Percentiles rank a stretch among this genome's conserved stretches.
Evolutionary conservation across 2,888 invertebrate species (phyloP).

Genomic region (Drosophila barbarae): DNA sequence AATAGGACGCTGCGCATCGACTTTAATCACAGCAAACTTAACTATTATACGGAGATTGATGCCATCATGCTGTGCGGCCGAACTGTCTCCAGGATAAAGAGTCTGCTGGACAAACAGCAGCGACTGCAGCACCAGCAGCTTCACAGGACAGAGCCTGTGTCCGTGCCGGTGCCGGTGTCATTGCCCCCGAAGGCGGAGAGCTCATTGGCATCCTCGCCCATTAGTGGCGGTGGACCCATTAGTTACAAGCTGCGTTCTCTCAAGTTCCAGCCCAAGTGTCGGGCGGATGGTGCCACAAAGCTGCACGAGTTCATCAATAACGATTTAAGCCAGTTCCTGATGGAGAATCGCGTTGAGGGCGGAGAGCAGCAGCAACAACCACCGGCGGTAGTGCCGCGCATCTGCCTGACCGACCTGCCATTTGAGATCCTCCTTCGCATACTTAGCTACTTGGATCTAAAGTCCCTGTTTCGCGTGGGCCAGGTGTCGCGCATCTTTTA

Average conservation of each 20-base stretch:
- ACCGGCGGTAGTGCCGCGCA: neutral
- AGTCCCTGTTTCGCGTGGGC: slow-evolving; percentile 87
- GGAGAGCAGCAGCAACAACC: neutral
- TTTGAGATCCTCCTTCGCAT: slow-evolving; percentile 91
- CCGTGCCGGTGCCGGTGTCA: neutral
- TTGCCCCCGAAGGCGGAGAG: neutral
- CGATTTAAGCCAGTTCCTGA: slow-evolving; percentile 77
- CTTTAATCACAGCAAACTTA: slow-evolving; percentile 89
- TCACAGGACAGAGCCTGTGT: neutral
- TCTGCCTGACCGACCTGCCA: slow-evolving; percentile 78
- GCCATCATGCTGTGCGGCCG: slow-evolving; percentile 89
- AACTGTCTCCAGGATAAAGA: slow-evolving; percentile 73
- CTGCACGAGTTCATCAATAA: slow-evolving; percentile 77
- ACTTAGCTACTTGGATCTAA: slow-evolving; percentile 89
- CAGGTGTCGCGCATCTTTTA: slow-evolving; percentile 87
- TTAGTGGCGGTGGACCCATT: slow-evolving; percentile 71
- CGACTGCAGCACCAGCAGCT: slow-evolving; percentile 28
- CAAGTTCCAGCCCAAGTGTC: slow-evolving; percentile 75
- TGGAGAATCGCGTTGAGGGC: slow-evolving; percentile 45
- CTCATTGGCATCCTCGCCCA: neutral
- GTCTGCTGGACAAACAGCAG: slow-evolving; percentile 62
- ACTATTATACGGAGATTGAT: slow-evolving; percentile 94
- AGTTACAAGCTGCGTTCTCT: slow-evolving; percentile 77
- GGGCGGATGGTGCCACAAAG: slow-evolving; percentile 70
- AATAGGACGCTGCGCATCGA: slow-evolving; percentile 89